Evolutionary conservation across 92 coral and sea anemone species (phyloP).

Genomic region (Metridium senile): DNA sequence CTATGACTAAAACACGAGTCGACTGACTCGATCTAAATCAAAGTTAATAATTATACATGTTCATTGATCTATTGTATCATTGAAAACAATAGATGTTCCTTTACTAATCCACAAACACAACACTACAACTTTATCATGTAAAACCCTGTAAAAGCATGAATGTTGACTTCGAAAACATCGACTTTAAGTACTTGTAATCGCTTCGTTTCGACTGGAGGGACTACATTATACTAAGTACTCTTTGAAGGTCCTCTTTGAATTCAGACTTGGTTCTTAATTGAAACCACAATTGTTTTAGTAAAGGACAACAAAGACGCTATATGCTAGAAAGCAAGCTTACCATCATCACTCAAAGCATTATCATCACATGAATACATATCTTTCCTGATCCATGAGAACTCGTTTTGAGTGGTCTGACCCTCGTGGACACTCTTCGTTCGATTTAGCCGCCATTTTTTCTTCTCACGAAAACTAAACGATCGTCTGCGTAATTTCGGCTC

Average conservation of each 20-base stretch:
- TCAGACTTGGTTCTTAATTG: background rate
- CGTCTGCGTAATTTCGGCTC: constrained; percentile 14
- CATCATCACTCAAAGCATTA: constrained; percentile 30
- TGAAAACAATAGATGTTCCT: too few relatives aligned
- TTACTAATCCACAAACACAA: too few relatives aligned
- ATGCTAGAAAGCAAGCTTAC: constrained; percentile 8
- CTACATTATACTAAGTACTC: too few relatives aligned
- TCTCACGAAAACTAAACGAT: constrained; percentile 44
- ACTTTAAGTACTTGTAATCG: too few relatives aligned
- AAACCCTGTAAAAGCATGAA: too few relatives aligned
- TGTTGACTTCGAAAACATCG: too few relatives aligned
- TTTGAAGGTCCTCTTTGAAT: background rate
- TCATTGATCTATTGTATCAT: too few relatives aligned
- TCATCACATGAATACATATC: constrained; percentile 31
- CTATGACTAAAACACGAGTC: too few relatives aligned
- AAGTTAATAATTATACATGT: too few relatives aligned
- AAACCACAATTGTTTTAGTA: background rate
- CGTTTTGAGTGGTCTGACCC: background rate
- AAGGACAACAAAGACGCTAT: constrained; percentile 10
- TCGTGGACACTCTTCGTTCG: constrained; percentile 20
- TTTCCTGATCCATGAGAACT: constrained; percentile 40
- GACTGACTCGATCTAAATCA: too few relatives aligned
- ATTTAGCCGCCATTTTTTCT: constrained; percentile 37
- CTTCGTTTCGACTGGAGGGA: too few relatives aligned
- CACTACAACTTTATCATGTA: too few relatives aligned